A percentile compares a stretch with the other conserved stretches of the same genome.
phyloP scores from a whole-genome alignment of 2,888 invertebrate species.

The Ferrisia virgata region DNA sequence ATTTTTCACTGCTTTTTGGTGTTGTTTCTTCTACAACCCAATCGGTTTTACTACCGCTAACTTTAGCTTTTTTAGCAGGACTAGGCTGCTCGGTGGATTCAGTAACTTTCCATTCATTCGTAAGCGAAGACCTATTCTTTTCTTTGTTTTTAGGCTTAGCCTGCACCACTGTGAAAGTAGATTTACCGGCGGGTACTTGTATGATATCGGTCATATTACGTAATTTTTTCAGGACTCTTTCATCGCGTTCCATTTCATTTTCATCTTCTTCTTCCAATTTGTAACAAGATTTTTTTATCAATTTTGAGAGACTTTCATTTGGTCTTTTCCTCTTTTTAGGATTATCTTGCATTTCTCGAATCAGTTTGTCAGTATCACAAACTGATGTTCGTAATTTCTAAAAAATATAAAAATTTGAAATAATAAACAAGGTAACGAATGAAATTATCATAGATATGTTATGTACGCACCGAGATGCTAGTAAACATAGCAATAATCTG shows the following conservation, averaged over 20 bases:
- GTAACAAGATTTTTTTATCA: constrained; percentile 21
- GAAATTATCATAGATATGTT: not conserved
- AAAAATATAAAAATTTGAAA: not conserved
- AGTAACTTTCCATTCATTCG: not conserved
- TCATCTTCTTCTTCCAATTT: constrained; percentile 21
- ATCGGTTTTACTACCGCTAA: not conserved
- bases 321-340: not conserved
- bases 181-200: not conserved
- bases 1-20: not conserved
- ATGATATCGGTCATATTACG: not conserved
- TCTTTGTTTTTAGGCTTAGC: not conserved
- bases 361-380: not conserved
- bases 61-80: not conserved
- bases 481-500: constrained; percentile 36
- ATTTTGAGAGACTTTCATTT: not conserved
- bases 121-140: not conserved
- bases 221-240: not conserved
- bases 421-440: not conserved
- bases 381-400: constrained; percentile 19
- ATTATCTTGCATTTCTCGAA: not conserved
- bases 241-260: not conserved
- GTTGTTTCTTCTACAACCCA: not conserved
- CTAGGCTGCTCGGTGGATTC: not conserved
- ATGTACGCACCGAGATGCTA: constrained; percentile 16
- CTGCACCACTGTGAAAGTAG: not conserved